These are phyloP conservation scores for Drosophila pegasa DNA, from an alignment of 2,888 invertebrate species.

Conservation along the genomic window DNA sequence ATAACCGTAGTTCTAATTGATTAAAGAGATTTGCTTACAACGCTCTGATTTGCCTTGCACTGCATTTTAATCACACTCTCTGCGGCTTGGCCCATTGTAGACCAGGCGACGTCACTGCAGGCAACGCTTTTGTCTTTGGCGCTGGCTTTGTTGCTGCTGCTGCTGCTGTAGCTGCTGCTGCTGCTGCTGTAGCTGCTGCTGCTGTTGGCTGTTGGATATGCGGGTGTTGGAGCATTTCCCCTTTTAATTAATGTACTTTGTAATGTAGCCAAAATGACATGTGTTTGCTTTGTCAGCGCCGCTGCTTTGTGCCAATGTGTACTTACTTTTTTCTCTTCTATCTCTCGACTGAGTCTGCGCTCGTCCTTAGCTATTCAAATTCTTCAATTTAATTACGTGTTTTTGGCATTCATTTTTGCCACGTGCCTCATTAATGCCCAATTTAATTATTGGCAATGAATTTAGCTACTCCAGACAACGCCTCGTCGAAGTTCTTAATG, in stretches of 20 bases:
- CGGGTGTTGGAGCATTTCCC: conserved; percentile 44
- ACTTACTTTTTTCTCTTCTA: not conserved
- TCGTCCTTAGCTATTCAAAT: conserved; percentile 11
- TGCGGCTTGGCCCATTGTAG: conserved; percentile 44
- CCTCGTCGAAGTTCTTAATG: not conserved
- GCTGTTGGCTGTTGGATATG: conserved; percentile 17
- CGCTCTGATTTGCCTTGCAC: not conserved
- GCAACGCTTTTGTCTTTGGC: conserved; percentile 22
- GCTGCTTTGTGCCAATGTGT: conserved; percentile 34
- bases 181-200: conserved; percentile 1
- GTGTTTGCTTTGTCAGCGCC: conserved; percentile 54
- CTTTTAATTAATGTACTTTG: conserved; percentile 76
- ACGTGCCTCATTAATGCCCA: conserved; percentile 55
- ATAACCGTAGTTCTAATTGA: not conserved
- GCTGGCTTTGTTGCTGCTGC: conserved; percentile 13
- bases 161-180: conserved; percentile 3
- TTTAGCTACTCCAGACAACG: conserved; percentile 16
- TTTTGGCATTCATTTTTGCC: conserved; percentile 25
- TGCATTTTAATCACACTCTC: conserved; percentile 49
- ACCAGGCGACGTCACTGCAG: conserved; percentile 26
- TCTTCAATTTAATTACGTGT: conserved; percentile 53
- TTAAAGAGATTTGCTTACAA: not conserved
- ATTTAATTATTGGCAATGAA: conserved; percentile 47
- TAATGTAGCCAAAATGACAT: conserved; percentile 68
- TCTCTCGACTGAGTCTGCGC: conserved; percentile 7